Evolutionary conservation across 2,797 vertebrate species (phyloP).

Genomic region (Catamblyrhynchus diadema): DNA sequence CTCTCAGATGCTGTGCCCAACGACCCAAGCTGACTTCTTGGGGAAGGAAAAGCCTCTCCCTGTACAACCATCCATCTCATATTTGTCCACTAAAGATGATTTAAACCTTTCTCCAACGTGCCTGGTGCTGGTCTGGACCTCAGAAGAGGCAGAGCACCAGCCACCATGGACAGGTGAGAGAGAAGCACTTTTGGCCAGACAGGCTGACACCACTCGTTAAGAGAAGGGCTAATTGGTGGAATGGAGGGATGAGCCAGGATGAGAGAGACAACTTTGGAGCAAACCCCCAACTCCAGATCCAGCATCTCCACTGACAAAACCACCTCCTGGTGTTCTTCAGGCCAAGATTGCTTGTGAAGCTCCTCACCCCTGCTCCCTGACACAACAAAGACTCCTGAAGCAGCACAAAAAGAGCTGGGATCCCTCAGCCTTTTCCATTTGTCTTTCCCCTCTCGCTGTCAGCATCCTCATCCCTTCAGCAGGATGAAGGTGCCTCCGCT

Average conservation of each 20-base stretch:
- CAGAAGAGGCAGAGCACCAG: neutral
- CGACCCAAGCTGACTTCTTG: accelerated
- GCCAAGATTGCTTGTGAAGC: neutral
- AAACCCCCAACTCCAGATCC: neutral
- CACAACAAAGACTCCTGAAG: neutral
- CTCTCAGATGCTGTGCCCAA: neutral
- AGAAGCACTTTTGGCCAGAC: neutral
- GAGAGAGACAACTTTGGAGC: neutral
- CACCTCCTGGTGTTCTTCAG: neutral
- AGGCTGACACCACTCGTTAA: accelerated
- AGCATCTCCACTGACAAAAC: neutral
- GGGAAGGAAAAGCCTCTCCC: neutral
- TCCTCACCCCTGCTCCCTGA: neutral
- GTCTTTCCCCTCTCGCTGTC: accelerated
- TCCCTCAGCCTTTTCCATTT: neutral
- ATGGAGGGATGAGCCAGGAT: accelerated
- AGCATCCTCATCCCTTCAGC: neutral
- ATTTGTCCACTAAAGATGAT: neutral
- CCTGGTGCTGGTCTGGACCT: neutral
- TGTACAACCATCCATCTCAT: neutral
- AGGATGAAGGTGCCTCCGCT: neutral
- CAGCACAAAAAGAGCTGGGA: neutral
- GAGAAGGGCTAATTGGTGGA: neutral
- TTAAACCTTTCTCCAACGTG: neutral
- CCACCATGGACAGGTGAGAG: accelerated